Percentiles rank a stretch among this genome's conserved stretches.
phyloP scores from a whole-genome alignment of 2,113 vertebrate genomes.

The Grammatotria lemairii region DNA sequence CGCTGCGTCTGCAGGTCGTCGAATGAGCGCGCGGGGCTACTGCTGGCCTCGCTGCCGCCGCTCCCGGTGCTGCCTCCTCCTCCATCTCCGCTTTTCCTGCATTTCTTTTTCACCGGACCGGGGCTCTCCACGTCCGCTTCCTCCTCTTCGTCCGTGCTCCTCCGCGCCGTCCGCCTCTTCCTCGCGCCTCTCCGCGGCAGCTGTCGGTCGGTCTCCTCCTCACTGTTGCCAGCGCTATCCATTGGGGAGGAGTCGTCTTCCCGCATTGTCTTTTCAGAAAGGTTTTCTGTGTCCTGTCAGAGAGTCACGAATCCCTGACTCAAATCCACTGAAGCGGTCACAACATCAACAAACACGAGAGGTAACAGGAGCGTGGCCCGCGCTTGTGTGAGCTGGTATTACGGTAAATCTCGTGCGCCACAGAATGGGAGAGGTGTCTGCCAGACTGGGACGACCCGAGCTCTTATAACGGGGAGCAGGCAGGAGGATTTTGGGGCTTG shows the following conservation, averaged over 20 bases:
- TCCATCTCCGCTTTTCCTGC: slow-evolving; percentile 80
- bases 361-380: neutral
- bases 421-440: slow-evolving; percentile 73
- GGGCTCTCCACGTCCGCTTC: slow-evolving; percentile 78
- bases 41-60: slow-evolving; percentile 80
- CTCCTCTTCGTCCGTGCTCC: slow-evolving; percentile 71
- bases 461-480: slow-evolving; percentile 88
- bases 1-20: slow-evolving; percentile 94
- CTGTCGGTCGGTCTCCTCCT: slow-evolving; percentile 87
- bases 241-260: slow-evolving; percentile 90
- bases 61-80: slow-evolving; percentile 73
- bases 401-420: slow-evolving; percentile 57
- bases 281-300: neutral
- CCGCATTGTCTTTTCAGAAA: slow-evolving; percentile 77
- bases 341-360: slow-evolving; percentile 32
- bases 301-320: neutral
- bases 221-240: slow-evolving; percentile 93
- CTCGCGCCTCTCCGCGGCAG: slow-evolving; percentile 77
- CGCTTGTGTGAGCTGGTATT: neutral
- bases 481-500: slow-evolving; percentile 83
- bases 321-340: neutral
- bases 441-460: slow-evolving; percentile 71
- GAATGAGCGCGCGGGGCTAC: slow-evolving; percentile 83
- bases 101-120: slow-evolving; percentile 79
- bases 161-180: slow-evolving; percentile 81